Base-by-base conservation (phyloP, 2,797 vertebrate genomes). In the Enteromius thamalakanensis region DNA sequence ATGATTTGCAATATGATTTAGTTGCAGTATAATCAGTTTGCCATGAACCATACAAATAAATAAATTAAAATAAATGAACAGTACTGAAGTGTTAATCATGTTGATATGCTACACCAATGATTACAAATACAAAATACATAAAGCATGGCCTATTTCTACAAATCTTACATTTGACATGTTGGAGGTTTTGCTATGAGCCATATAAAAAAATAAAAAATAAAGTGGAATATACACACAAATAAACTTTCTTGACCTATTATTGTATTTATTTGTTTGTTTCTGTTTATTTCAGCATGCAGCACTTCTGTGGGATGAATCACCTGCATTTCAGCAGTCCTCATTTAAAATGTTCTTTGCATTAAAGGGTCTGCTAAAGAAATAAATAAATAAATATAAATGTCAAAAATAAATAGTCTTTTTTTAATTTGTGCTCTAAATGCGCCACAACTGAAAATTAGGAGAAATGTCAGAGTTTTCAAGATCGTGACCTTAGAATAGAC, bases 371-470 rank as follows among this genome's bases (percentile, higher is more conserved):
- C 75, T 29, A 77, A 62, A 64, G 64, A 77, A 77, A 62, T 64
- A 47, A 45, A 76, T 76, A 34, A 32, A 32, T 64, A 74, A 74
- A 12, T 19, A 7, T 49, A 62, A 62, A 81, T 72, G 68, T 72
- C 26, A 64, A 74, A 74, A 51, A 70, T 58, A 80, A 81, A 72
- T 10, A 1, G 23, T 21, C 55, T 23, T 64, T 72, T 23, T 64
- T 72, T 76, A 3, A 53, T 65, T 68, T 34, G 17, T 29, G 47
- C 62, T 71, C 37, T 12, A 51, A 65, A 81, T 75, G 70, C 0
- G 0, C 19, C 34, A 7, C 47, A 55, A 71, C 45, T 64, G 53
- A 60, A n/a, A 70, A 65, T 84, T 7, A 67, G 7, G 3, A 65
- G 45, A 74, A 84, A 64, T 21, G 51, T 40, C 37, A 47, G 10